Base-by-base conservation (phyloP, 1,140 invertebrate species). In the Drosophila baimaii region DNA sequence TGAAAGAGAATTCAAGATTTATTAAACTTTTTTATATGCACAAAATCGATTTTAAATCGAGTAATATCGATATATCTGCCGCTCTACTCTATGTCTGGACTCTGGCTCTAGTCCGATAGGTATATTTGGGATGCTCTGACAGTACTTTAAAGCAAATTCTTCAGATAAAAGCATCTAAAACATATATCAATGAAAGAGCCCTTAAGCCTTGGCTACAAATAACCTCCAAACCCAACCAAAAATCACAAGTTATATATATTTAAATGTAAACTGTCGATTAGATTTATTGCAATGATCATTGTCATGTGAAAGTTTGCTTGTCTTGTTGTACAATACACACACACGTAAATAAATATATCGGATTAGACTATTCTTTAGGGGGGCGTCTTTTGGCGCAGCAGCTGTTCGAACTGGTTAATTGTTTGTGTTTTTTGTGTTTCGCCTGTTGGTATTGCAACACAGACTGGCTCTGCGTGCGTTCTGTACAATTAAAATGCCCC, bases 241-340 rank as follows among this genome's bases (percentile, higher is more conserved):
- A 31, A 23, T 1, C 15, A 49, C 10, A 15, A 2, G 6, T 0
- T n/a, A 1, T 27, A 27, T 19, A n/a, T 25, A 1, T 44, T 63
- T 27, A 35, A 44, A 10, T 31, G 54, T 27, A 44, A 57, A 70
- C 52, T 58, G 49, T 56, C 27, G 64, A 33, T 47, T 70, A 71
- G 35, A 27, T 71, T 71, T 71, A 71, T 71, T 58, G 39, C 52
- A 71, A 39, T 70, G 25, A 70, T 58, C 51, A 47, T 71, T 71
- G 33, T 69, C 41, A 47, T 58, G 43, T 33, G 33, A 71, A 71
- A 57, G 27, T 66, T 66, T 10, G 23, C 46, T 37, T 52, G 43
- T 27, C 27, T 31, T 62, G 47, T 51, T 59, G 57, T 23, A 31
- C 29, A 21, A 23, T 33, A 49, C 43, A 54, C 41, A 55, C 31